These are phyloP conservation scores for Eulemur rubriventer DNA, from an alignment of 2,797 vertebrate genomes.

Conservation along the genomic window DNA sequence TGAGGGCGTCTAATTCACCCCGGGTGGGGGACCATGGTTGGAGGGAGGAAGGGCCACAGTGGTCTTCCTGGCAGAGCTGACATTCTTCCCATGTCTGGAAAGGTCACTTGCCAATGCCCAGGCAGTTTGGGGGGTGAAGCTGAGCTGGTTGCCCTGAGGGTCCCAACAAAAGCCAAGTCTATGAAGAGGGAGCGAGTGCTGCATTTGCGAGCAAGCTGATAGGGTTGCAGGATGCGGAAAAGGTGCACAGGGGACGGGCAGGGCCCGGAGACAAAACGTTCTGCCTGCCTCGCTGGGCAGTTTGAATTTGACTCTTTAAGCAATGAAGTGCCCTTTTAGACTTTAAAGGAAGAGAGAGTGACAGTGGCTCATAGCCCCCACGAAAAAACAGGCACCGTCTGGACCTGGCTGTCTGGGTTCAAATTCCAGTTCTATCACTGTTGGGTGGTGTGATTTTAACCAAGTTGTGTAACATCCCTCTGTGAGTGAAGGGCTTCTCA, in stretches of 20 bases:
- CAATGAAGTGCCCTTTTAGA: accelerated
- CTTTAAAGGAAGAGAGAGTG: neutral
- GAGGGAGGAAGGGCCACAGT: neutral
- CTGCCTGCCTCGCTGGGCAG: neutral
- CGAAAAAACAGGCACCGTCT: accelerated
- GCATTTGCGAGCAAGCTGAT: too few species aligned
- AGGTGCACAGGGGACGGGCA: accelerated
- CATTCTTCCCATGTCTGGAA: neutral
- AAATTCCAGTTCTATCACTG: neutral
- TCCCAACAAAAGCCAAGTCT: neutral
- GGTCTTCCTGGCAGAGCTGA: accelerated
- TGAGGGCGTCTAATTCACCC: neutral
- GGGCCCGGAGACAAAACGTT: neutral
- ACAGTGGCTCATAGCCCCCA: too few species aligned
- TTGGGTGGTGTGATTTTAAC: neutral
- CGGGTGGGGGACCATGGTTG: accelerated
- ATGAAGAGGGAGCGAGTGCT: neutral
- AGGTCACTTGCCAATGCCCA: too few species aligned
- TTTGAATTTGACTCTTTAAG: neutral
- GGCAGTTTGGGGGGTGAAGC: accelerated
- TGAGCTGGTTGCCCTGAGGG: neutral
- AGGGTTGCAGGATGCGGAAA: accelerated
- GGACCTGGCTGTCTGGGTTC: too few species aligned
- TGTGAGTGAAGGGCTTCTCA: neutral
- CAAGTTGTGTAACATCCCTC: neutral